These are phyloP conservation scores for Scolopax mira DNA, from an alignment of 2,113 vertebrate species.

Conservation along the genomic window DNA sequence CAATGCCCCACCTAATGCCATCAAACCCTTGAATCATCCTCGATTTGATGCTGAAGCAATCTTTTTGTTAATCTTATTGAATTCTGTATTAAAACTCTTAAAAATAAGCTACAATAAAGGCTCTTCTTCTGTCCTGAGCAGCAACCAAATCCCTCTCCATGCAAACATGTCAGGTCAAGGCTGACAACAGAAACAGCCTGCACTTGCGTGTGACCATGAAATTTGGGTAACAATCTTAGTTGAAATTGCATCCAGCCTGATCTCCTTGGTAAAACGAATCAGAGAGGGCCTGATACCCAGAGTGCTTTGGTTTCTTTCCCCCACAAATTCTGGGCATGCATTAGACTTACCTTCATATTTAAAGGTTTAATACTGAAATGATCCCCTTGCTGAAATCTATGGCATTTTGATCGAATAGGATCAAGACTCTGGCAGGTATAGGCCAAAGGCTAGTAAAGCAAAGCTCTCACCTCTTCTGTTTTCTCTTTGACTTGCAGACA, in stretches of 20 bases:
- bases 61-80: neutral
- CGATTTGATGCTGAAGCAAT: neutral
- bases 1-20: neutral
- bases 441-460: neutral
- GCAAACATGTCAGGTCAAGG: neutral
- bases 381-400: neutral
- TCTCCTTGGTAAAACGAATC: neutral
- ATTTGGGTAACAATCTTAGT: neutral
- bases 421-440: neutral
- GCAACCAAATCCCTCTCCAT: neutral
- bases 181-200: neutral
- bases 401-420: neutral
- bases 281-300: neutral
- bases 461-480: neutral
- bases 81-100: neutral
- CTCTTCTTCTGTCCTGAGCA: neutral
- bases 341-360: neutral
- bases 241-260: neutral
- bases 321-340: neutral
- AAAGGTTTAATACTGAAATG: neutral
- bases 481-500: neutral
- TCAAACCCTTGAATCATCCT: fast-evolving
- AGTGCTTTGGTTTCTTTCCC: fast-evolving
- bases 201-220: fast-evolving
- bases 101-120: neutral